Percentiles rank a stretch among this genome's conserved stretches.
phyloP scores from a whole-genome alignment of 2,113 vertebrate species.

The human (Homo sapiens) region GRCh38 chr1:74722501-74723000 shows the following conservation, averaged over 20 bases:
- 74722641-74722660: slow-evolving; percentile 16
- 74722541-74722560: background rate
- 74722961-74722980: slow-evolving; percentile 59
- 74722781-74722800: background rate
- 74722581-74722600: background rate
- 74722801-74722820: slow-evolving; percentile 1
- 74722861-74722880: background rate
- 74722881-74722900: background rate
- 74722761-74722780: background rate
- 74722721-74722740: background rate
- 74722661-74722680: background rate
- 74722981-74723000: slow-evolving; percentile 61
- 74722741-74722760: background rate
- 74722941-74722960: background rate
- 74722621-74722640: background rate
- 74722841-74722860: slow-evolving; percentile 7
- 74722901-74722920: background rate
- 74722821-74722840: background rate
- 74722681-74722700: background rate
- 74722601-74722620: background rate
- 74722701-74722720: slow-evolving; percentile 39
- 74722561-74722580: background rate
- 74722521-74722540: slow-evolving; percentile 43
- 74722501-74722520: background rate
- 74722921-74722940: background rate